These are phyloP conservation scores for Nerophis ophidion DNA, from an alignment of 2,113 vertebrate genomes.

Conservation along the genomic window DNA sequence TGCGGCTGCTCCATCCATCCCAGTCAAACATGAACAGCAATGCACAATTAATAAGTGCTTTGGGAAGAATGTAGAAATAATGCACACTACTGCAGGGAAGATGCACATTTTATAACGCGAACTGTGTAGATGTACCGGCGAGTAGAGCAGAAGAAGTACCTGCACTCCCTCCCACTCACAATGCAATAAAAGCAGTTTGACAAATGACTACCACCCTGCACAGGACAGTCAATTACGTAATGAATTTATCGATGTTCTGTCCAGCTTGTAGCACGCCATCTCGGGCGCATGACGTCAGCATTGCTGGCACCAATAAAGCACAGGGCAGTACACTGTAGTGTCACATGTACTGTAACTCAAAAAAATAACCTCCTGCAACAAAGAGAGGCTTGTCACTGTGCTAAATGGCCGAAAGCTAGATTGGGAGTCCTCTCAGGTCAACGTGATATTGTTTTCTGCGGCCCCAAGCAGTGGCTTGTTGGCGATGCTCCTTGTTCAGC, in stretches of 20 bases:
- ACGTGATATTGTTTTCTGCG: constrained; percentile 8
- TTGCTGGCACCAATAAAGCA: constrained; percentile 7
- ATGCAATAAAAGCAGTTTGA: constrained; percentile 29
- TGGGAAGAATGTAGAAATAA: constrained; percentile 19
- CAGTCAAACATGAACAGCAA: constrained; percentile 32
- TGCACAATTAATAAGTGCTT: constrained; percentile 27
- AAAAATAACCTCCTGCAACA: constrained; percentile 24
- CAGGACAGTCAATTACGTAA: constrained; percentile 50
- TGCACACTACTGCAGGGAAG: constrained; percentile 12
- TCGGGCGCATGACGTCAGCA: constrained; percentile 40
- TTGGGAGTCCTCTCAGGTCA: constrained; percentile 9
- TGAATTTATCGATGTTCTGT: constrained; percentile 55
- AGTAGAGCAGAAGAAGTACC: constrained; percentile 8
- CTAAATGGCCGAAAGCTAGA: constrained; percentile 3
- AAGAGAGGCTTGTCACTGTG: constrained; percentile 9
- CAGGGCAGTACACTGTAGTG: constrained; percentile 9
- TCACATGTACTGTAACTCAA: constrained; percentile 20
- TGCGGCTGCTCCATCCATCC: constrained; percentile 33
- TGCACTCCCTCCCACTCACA: constrained; percentile 3
- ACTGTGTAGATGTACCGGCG: background rate
- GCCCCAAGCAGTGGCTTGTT: background rate
- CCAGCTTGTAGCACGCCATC: constrained; percentile 18
- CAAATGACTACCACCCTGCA: constrained; percentile 26
- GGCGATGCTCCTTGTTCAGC: background rate
- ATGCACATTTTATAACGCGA: background rate